phyloP scores from a whole-genome alignment of 2,888 invertebrate species.

The Copidosoma aretas region DNA sequence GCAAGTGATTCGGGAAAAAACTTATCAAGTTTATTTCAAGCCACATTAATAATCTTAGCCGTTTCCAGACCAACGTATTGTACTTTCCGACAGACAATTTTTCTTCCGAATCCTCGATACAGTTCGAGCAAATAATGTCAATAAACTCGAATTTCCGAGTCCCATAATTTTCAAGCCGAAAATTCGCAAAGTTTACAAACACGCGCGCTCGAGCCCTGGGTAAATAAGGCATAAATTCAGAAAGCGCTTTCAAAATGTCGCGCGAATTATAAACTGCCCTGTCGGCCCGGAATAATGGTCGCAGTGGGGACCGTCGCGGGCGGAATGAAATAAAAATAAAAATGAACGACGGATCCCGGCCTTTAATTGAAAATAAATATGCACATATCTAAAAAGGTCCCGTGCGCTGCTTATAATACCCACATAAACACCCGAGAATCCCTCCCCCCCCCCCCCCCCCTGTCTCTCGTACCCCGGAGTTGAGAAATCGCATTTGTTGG shows the following conservation, averaged over 20 bases:
- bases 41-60: no score
- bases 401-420: no score
- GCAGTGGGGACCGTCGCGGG: neutral
- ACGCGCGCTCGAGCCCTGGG: neutral
- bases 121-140: no score
- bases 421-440: neutral
- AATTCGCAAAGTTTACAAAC: no score
- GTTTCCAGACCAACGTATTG: no score
- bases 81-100: no score
- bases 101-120: no score
- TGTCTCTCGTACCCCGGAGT: neutral
- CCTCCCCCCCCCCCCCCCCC: neutral
- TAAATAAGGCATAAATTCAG: neutral
- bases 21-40: no score
- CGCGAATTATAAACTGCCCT: conserved; percentile 15
- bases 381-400: conserved; percentile 11
- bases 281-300: conserved; percentile 26
- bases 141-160: neutral
- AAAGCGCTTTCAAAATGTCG: conserved; percentile 8
- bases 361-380: conserved; percentile 31
- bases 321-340: neutral
- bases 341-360: neutral
- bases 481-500: neutral
- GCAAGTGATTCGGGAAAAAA: no score
- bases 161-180: neutral